Base-by-base conservation (phyloP, 92 coral and sea anemone genomes). In the Umimayanthus chanpuru region DNA sequence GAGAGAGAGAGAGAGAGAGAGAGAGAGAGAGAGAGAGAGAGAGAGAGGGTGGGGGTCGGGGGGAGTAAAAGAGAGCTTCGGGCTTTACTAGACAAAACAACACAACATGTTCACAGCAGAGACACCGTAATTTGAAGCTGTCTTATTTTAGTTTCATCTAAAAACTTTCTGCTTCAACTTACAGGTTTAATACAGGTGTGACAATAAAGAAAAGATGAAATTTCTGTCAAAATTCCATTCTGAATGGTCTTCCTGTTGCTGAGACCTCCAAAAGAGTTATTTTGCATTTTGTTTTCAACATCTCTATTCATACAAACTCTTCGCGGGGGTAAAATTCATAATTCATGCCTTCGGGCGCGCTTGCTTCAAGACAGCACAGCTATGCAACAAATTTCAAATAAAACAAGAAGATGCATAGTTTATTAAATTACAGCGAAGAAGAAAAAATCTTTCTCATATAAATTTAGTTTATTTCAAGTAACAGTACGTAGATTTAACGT, bases 261-360 rank as follows among this genome's bases (percentile, higher is more conserved):
- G 32, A 40, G 81, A 77, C 81, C 81, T 39, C 81, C 56, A 44
- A 40, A 68, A 40, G 36, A 26, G 81, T 7, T 23, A 73, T 36
- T 73, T 73, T 29, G 61, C 43, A 20, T 39, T 32, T 77, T 77
- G 81, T 77, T 77, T 77, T 77, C 81, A 77, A 73, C 77, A 77
- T 77, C 32, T 40, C 81, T 77, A 77, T 77, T 77, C 81, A 77
- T 11, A 40, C 28, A 43, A n/a, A 44, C 28, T 77, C 81, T 77
- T 77, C 81, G 81, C 14, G 81, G 81, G 81, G 81, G 81, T 77
- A 77, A 43, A 40, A 10, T 40, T 38, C 56, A n/a, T n/a, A 68
- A 53, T 53, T 53, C 32, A 77, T 77, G 81, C 81, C 81, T 77
- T 40, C 26, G 3, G 81, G 81, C 81, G 20, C 53, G 25, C 30